Base-by-base conservation (phyloP, 2,888 invertebrate species). In the Phyllotreta striolata region DNA sequence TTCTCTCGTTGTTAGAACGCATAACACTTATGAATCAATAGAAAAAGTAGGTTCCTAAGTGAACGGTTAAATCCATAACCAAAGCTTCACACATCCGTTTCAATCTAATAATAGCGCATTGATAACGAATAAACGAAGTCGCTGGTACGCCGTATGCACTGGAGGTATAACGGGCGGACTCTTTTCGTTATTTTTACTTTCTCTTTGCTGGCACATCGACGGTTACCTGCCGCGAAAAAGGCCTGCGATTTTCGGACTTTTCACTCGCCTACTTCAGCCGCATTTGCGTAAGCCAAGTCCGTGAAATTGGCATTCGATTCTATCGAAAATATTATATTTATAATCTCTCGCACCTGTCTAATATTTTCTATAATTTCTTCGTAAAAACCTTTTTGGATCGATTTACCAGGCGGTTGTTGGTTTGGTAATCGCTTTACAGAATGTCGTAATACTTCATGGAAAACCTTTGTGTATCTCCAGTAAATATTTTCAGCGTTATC, bases 41-140 rank as follows among this genome's bases (percentile, higher is more conserved):
- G 70, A 71, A 71, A 72, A 72, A 71, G 72, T 72, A 72, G 72
- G 72, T 70, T 70, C 68, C 68, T 66, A 49, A 66, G 69, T 67
- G 66, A 68, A 63, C 58, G 67, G 68, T 64, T 55, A 61, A 65
- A 64, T 64, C 46, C 54, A 64, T 60, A 56, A 55, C 57, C 46
- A 59, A 62, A 66, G 58, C 55, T 49, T 56, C 44, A 64, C 56
- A 64, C 60, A 67, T 64, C 64, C 64, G 67, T 67, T 64, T 64
- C 24, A 41, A 43, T 52, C 52, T 60, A 60, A 52, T 60, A 60
- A 52, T 60, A 60, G 52, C 44, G 24, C 60, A 60, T 60, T 60
- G 52, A 54, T 60, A 60, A 43, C 41, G 40, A 13, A 9, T 35
- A 43, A 51, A 37, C 35, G 40, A 24, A 24, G 24, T 24, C 24